These are phyloP conservation scores for Ptilorrhoa leucosticta DNA, from an alignment of 2,113 vertebrate species.

Conservation along the genomic window DNA sequence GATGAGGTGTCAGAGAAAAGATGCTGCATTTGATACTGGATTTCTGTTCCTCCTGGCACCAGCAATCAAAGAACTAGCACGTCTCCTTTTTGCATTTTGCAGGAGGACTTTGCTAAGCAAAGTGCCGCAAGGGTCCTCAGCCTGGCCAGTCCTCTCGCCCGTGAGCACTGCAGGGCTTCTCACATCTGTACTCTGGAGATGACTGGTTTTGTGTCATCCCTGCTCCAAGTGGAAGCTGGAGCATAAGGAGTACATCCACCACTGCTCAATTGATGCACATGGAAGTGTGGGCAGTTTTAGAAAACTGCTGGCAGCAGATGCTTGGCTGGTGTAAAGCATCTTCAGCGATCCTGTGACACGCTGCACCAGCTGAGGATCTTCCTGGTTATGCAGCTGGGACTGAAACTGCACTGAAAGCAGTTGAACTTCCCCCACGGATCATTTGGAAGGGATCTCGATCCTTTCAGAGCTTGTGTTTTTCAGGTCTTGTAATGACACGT, in stretches of 20 bases:
- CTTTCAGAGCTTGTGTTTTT: background rate
- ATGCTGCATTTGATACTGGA: background rate
- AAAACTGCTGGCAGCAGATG: background rate
- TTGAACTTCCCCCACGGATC: background rate
- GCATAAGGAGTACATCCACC: background rate
- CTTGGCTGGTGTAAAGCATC: background rate
- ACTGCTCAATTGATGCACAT: background rate
- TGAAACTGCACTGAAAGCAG: background rate
- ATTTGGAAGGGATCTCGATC: background rate
- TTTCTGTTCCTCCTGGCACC: background rate
- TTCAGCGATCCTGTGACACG: rapidly evolving
- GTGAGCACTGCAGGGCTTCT: background rate
- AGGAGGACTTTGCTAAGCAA: background rate
- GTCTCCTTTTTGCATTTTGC: background rate
- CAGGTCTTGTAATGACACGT: background rate
- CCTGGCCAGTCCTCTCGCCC: background rate
- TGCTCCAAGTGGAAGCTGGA: background rate
- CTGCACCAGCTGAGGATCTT: background rate
- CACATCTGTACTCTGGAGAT: background rate
- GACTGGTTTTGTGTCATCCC: rapidly evolving
- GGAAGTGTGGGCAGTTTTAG: background rate
- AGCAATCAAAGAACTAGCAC: background rate
- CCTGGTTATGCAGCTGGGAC: background rate
- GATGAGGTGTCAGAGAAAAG: background rate
- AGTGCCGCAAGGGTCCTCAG: background rate